These are phyloP conservation scores for Ardeotis arabs DNA, from an alignment of 2,113 vertebrate species.

Conservation along the genomic window DNA sequence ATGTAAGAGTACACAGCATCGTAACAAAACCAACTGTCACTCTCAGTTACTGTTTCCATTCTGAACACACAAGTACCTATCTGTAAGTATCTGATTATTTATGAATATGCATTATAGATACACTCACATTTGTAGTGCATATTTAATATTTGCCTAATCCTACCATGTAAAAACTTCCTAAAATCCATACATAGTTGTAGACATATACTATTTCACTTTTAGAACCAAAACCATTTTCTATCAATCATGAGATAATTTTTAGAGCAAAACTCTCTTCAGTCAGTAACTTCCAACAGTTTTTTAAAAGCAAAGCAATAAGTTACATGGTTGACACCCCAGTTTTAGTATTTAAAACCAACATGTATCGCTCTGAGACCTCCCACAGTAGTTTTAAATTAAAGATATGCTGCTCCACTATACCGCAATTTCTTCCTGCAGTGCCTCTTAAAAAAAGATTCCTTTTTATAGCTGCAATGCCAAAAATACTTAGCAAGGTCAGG, in stretches of 20 bases:
- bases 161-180: not conserved
- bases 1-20: not conserved
- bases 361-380: conserved; percentile 19
- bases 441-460: conserved; percentile 38
- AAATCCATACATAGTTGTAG: not conserved
- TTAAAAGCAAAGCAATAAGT: not conserved
- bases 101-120: not conserved
- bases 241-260: not conserved
- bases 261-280: not conserved
- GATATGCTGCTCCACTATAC: not conserved
- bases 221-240: not conserved
- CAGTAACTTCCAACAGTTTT: not conserved
- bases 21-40: not conserved
- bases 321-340: not conserved
- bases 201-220: not conserved
- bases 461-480: conserved; percentile 59
- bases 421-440: conserved; percentile 47
- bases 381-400: conserved; percentile 53
- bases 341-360: conserved; percentile 35
- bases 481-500: conserved; percentile 63
- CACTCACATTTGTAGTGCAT: not conserved
- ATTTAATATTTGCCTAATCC: not conserved
- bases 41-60: not conserved
- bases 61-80: not conserved
- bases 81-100: not conserved